phyloP scores from a whole-genome alignment of 1,140 invertebrate genomes.

The Ceratoteleas bidentatus region DNA sequence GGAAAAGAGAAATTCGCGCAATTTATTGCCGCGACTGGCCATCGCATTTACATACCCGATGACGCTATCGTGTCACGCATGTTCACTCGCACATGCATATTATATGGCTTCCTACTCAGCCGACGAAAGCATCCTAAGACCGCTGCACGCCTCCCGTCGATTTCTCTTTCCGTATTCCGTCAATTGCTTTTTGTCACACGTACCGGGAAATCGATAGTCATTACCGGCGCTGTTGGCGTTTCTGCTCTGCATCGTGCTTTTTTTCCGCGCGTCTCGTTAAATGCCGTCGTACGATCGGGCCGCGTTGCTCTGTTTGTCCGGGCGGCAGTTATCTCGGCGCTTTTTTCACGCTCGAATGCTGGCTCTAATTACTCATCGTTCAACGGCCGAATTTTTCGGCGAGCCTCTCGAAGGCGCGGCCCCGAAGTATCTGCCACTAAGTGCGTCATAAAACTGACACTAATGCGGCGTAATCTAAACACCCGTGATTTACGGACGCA shows the following conservation, averaged over 20 bases:
- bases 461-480: constrained; percentile 77
- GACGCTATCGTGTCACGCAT: constrained; percentile 72
- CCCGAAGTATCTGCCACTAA: constrained; percentile 68
- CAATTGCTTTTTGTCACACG: constrained; percentile 33
- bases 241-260: neutral
- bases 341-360: neutral
- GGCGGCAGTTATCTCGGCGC: too few relatives aligned
- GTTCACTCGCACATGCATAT: constrained; percentile 62
- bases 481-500: constrained; percentile 76
- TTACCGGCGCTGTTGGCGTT: constrained; percentile 5
- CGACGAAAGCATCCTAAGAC: constrained; percentile 48
- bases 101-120: constrained; percentile 48
- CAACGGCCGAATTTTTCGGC: constrained; percentile 39
- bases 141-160: constrained; percentile 44
- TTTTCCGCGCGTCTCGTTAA: too few relatives aligned
- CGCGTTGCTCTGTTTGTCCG: too few relatives aligned
- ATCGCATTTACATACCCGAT: constrained; percentile 78
- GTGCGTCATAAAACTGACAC: constrained; percentile 76
- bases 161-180: constrained; percentile 56
- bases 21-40: constrained; percentile 79
- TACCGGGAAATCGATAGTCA: constrained; percentile 28
- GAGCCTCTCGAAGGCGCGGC: constrained; percentile 32
- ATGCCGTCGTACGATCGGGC: too few relatives aligned
- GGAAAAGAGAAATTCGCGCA: constrained; percentile 51
- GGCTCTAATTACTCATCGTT: constrained; percentile 33